Base-by-base conservation (phyloP, 2,113 vertebrate genomes). In the Zingel zingel region DNA sequence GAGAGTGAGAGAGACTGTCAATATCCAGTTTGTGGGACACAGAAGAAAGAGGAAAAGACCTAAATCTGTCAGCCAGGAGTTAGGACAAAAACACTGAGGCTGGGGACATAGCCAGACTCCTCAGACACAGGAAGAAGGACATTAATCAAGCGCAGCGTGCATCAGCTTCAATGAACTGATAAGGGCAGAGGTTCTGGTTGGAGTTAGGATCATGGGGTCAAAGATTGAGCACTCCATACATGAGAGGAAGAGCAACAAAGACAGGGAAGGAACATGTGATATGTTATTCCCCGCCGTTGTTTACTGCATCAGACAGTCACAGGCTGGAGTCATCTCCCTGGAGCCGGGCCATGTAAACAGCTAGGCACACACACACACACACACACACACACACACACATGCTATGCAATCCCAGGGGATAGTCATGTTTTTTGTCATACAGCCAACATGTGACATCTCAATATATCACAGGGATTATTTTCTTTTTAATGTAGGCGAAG, bases 31-130 rank as follows among this genome's bases (percentile, higher is more conserved):
- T 84, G 58, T 80, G 74, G 59, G 57, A 67, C 79, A 63, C 50
- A 27, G 54, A 53, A 78, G 64, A 85, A 62, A 85, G 59, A 80
- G 73, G 72, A 83, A 86, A 88, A 87, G 80, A 82, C 87, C 91
- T 74, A 65, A 88, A 91, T 86, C 80, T 90, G 84, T 89, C 92
- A 75, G 53, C 23, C 81, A 72, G 70, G 79, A 89, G 83, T 80
- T 86, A 78, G 67, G 89, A 83, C 63, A 77, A 70, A 73, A 82
- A 84, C 74, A 69, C n/a, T 48, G 19, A 66, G 86, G 77, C 85
- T 73, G 21, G 61, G 88, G 82, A 75, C 79, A 68, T 19, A 77
- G 74, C 57, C 57, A 30, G 66, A 39, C 54, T 69, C 30, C 30
- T 69, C 65, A 79, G 61, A 75, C 65, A 63, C 86, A 89, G 86